Percentiles rank a stretch among this genome's conserved stretches.
Evolutionary conservation across 2,888 invertebrate genomes (phyloP).

Genomic region (Agrilus cyanescens): DNA sequence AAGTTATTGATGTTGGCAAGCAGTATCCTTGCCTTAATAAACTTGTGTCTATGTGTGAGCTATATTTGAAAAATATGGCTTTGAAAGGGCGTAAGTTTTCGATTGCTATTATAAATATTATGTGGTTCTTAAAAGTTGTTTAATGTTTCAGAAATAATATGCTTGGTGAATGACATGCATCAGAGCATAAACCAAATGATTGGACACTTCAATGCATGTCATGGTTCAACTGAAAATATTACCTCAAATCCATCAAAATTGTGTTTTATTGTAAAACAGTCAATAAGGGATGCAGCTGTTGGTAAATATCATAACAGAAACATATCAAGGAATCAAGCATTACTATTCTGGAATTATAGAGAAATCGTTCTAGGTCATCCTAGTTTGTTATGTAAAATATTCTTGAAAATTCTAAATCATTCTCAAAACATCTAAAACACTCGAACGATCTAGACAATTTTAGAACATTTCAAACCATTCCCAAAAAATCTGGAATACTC

Average conservation of each 20-base stretch:
- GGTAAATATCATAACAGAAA: constrained; percentile 30
- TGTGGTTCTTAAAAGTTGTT: constrained; percentile 5
- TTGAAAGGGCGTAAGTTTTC: constrained; percentile 48
- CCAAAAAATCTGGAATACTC: no score
- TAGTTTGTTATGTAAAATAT: no score
- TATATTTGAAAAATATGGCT: constrained; percentile 49
- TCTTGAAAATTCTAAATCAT: no score
- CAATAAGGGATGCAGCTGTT: constrained; percentile 48
- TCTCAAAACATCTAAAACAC: no score
- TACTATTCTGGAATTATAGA: no score
- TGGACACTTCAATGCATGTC: constrained; percentile 41
- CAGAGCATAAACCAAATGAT: constrained; percentile 47
- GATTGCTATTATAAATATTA: neutral
- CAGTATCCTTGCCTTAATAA: constrained; percentile 43
- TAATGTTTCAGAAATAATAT: constrained; percentile 45
- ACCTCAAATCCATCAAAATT: constrained; percentile 46
- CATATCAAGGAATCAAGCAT: no score
- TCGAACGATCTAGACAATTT: no score
- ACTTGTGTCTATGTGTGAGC: constrained; percentile 44
- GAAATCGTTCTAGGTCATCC: no score
- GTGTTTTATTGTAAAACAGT: constrained; percentile 50
- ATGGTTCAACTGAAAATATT: constrained; percentile 28
- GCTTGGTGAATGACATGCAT: constrained; percentile 52
- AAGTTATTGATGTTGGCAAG: constrained; percentile 41
- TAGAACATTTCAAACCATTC: no score